These are phyloP conservation scores for Apis cerana DNA, from an alignment of 1,140 invertebrate species.

Conservation along the genomic window DNA sequence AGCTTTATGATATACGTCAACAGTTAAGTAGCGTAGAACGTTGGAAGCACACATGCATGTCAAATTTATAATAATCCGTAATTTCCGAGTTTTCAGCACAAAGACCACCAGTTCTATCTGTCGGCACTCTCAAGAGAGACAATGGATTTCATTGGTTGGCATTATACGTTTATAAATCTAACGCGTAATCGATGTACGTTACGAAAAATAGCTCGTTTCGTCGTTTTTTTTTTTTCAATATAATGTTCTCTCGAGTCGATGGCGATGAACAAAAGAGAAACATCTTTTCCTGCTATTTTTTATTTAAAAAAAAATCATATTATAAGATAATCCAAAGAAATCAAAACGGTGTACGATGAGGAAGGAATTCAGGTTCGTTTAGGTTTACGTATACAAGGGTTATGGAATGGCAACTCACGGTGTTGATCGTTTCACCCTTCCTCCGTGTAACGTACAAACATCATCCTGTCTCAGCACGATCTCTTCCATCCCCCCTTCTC, in stretches of 20 bases:
- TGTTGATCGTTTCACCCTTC: conserved; percentile 15
- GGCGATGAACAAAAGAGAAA: no score
- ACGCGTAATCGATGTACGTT: no score
- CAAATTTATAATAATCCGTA: not conserved
- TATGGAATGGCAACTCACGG: not conserved
- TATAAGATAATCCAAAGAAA: not conserved
- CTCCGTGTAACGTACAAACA: conserved; percentile 38
- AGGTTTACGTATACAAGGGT: not conserved
- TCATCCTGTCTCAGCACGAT: conserved; percentile 43
- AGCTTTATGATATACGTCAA: not conserved
- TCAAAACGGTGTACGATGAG: not conserved
- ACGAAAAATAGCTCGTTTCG: no score
- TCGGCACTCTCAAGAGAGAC: no score
- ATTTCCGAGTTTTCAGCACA: not conserved
- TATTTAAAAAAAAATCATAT: no score
- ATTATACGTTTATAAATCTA: no score
- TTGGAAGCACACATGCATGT: not conserved
- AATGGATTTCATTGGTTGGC: no score
- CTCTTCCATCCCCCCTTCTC: not conserved
- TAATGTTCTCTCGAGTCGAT: no score
- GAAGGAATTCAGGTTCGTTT: not conserved
- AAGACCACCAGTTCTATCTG: no score
- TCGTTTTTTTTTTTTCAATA: no score
- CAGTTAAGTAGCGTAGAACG: not conserved
- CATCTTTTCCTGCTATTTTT: no score